A percentile compares a stretch with the other conserved stretches of the same genome.
Conservation (phyloP, 2,113 vertebrate species). For the Phylloscopus trochiloides region DNA sequence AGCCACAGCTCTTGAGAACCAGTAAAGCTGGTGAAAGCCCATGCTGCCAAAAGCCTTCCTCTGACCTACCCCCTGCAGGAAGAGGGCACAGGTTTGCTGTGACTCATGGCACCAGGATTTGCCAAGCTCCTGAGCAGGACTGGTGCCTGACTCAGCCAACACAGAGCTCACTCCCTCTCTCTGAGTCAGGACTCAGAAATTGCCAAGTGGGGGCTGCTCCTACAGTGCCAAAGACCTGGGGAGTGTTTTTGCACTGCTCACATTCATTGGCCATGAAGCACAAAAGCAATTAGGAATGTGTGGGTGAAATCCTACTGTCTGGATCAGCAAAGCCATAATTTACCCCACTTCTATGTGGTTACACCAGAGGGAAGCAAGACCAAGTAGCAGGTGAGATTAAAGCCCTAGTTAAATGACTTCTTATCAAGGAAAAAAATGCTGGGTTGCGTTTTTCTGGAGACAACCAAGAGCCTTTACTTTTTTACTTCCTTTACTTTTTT, state of each 20-base stretch:
- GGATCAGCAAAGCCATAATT: background rate
- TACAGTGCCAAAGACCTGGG: background rate
- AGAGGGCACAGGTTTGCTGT: background rate
- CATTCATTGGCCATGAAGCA: accelerated
- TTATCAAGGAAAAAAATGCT: background rate
- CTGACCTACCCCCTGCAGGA: background rate
- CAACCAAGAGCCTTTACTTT: background rate
- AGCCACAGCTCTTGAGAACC: background rate
- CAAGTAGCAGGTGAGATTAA: background rate
- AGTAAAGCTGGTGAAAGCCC: background rate
- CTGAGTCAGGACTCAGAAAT: background rate
- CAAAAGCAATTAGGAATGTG: background rate
- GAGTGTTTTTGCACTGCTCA: accelerated
- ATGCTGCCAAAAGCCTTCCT: background rate
- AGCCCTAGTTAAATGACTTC: background rate
- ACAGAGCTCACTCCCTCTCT: background rate
- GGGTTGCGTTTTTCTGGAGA: background rate
- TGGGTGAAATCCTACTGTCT: background rate
- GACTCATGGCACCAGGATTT: background rate
- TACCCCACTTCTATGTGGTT: accelerated
- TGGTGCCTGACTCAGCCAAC: background rate
- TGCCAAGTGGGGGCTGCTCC: background rate
- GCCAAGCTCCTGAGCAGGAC: background rate
- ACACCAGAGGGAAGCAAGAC: background rate
- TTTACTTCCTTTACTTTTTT: background rate